A percentile compares a stretch with the other conserved stretches of the same genome.
phyloP scores from a whole-genome alignment of 2,888 invertebrate genomes.

The Campoplex nolae region DNA sequence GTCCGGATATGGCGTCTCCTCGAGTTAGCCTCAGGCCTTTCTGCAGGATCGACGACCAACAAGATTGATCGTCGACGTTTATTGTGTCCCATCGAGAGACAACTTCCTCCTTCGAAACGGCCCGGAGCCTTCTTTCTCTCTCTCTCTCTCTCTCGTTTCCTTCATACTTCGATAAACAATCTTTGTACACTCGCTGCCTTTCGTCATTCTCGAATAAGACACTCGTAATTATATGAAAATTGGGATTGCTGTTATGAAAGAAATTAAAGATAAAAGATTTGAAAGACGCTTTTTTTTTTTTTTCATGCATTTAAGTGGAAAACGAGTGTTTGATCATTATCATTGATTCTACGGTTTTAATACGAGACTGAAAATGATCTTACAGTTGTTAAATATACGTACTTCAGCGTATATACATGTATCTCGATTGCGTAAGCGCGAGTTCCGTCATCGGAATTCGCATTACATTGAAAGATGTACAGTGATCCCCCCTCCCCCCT shows the following conservation, averaged over 20 bases:
- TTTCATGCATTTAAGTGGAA: background rate
- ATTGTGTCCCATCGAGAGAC: conserved; percentile 47
- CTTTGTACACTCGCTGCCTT: background rate
- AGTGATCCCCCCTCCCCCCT: background rate
- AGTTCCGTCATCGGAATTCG: conserved; percentile 65
- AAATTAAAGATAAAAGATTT: background rate
- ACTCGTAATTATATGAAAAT: background rate
- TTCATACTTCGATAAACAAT: conserved; percentile 1
- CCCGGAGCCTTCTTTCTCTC: conserved; percentile 32
- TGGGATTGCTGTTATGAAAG: background rate
- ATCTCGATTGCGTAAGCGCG: conserved; percentile 54
- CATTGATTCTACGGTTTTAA: background rate
- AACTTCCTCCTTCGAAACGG: conserved; percentile 41
- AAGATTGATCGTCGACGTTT: conserved; percentile 59
- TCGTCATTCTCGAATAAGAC: background rate
- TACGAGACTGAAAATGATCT: background rate
- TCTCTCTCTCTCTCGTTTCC: background rate
- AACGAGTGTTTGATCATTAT: background rate
- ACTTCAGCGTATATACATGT: background rate
- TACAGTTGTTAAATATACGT: background rate
- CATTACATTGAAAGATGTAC: conserved; percentile 62
- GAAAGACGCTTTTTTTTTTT: background rate
- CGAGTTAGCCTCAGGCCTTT: conserved; percentile 44
- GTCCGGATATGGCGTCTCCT: conserved; percentile 30
- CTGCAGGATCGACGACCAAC: conserved; percentile 57